A percentile compares a stretch with the other conserved stretches of the same genome.
Conservation (phyloP, 2,888 invertebrate genomes). For the Candidula unifasciata region DNA sequence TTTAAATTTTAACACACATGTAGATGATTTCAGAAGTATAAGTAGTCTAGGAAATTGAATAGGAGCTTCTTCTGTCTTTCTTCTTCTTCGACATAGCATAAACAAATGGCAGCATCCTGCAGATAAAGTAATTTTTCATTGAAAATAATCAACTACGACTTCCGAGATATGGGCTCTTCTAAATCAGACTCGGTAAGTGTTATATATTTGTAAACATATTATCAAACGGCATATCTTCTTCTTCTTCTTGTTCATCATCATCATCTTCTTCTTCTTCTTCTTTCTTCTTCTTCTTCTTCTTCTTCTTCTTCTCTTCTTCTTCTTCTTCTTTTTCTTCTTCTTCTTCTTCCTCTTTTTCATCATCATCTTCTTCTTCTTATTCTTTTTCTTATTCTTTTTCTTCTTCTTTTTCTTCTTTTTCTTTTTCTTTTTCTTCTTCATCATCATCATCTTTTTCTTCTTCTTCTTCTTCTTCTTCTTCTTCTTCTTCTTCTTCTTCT, state of each 20-base stretch:
- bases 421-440: background rate
- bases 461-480: background rate
- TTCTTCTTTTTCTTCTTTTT: background rate
- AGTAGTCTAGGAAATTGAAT: no score
- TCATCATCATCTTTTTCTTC: background rate
- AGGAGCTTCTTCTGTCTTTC: no score
- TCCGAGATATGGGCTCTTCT: no score
- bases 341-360: background rate
- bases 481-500: constrained; percentile 11
- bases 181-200: no score
- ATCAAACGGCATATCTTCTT: background rate
- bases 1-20: no score
- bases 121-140: no score
- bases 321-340: background rate
- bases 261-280: background rate
- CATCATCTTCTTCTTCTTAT: background rate
- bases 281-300: background rate
- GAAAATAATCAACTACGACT: no score
- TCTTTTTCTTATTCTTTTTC: background rate
- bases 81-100: no score
- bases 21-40: no score
- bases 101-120: no score
- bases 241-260: background rate
- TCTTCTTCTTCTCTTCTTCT: background rate
- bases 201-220: no score